phyloP scores from a whole-genome alignment of 2,888 invertebrate species.

The Beris chalybata region DNA sequence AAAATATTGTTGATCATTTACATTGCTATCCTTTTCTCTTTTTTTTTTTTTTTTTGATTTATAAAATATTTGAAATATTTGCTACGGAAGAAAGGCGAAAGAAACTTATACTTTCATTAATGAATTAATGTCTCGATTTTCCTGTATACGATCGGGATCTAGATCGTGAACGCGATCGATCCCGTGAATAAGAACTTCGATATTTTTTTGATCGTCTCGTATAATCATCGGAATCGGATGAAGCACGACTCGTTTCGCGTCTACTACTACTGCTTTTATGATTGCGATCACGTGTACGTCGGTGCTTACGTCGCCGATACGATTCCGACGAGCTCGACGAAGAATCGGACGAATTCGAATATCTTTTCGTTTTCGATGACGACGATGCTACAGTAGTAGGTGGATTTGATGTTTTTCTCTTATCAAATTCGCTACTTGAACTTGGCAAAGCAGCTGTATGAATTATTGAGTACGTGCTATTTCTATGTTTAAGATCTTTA shows the following conservation, averaged over 20 bases:
- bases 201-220: constrained; percentile 37
- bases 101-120: constrained; percentile 1
- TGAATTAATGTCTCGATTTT: constrained; percentile 18
- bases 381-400: constrained; percentile 4
- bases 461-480: constrained; percentile 26
- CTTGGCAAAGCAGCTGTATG: constrained; percentile 23
- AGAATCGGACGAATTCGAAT: constrained; percentile 22
- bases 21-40: too few relatives aligned
- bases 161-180: constrained; percentile 26
- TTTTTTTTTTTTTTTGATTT: too few relatives aligned
- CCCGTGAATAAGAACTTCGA: constrained; percentile 28
- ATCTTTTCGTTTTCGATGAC: constrained; percentile 7
- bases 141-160: constrained; percentile 25
- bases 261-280: constrained; percentile 14
- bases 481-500: constrained; percentile 47
- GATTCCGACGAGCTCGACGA: constrained; percentile 35
- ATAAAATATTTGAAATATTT: too few relatives aligned
- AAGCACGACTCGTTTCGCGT: constrained; percentile 42
- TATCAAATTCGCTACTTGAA: constrained; percentile 33
- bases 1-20: too few relatives aligned
- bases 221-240: constrained; percentile 46
- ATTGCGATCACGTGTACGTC: constrained; percentile 23
- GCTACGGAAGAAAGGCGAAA: background rate
- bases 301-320: constrained; percentile 22
- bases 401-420: constrained; percentile 25